Conservation (phyloP, 2,113 vertebrate genomes). For the Anolis carolinensis region DNA sequence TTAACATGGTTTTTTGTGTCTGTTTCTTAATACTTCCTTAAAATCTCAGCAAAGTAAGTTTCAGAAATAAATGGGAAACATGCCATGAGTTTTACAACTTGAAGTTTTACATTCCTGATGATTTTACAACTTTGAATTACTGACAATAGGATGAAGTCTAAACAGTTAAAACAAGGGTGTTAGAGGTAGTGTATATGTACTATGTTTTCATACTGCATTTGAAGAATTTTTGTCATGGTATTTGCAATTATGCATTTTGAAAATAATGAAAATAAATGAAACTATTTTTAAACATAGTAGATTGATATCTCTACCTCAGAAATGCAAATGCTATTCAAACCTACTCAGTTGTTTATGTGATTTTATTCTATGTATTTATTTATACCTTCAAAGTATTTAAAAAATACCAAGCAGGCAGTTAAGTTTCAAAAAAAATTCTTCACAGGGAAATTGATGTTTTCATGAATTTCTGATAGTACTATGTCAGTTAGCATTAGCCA, state of each 20-base stretch:
- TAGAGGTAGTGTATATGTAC: neutral
- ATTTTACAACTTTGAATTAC: neutral
- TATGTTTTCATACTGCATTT: neutral
- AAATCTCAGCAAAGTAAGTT: neutral
- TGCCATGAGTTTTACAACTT: neutral
- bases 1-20: neutral
- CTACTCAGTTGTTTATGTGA: too few species aligned
- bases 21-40: neutral
- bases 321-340: too few species aligned
- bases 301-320: neutral
- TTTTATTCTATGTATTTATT: neutral
- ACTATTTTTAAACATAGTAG: neutral
- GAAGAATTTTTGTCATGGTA: neutral
- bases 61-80: neutral
- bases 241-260: neutral
- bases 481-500: neutral
- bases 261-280: constrained; percentile 17
- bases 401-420: neutral
- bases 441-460: neutral
- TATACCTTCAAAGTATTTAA: neutral
- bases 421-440: neutral
- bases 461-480: neutral
- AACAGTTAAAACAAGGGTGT: neutral
- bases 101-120: neutral
- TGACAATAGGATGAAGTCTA: neutral